A percentile compares a stretch with the other conserved stretches of the same genome.
These are phyloP conservation scores for Heterocephalus glaber DNA, from an alignment of 2,113 vertebrate genomes.

Conservation along the genomic window DNA sequence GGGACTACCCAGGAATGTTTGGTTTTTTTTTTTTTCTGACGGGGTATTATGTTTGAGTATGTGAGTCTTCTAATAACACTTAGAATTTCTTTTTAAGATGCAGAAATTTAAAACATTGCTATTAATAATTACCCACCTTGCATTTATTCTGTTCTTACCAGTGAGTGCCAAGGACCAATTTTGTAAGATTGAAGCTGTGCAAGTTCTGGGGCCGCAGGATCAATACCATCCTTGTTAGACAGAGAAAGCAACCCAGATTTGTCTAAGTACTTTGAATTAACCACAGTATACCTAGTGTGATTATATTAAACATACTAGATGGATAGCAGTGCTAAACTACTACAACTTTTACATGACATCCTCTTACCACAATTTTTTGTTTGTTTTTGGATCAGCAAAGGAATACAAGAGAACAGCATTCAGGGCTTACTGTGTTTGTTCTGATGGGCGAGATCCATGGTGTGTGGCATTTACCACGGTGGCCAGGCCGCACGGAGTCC, in stretches of 20 bases:
- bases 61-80: constrained; percentile 4
- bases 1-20: constrained; percentile 36
- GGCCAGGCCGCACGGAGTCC: not conserved
- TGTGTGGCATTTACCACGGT: accelerated
- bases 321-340: not conserved
- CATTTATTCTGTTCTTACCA: not conserved
- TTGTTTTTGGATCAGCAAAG: not conserved
- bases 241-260: not conserved
- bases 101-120: not conserved
- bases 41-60: constrained; percentile 44
- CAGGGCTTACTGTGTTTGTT: not conserved
- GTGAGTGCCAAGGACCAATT: not conserved
- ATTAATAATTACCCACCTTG: not conserved
- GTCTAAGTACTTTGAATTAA: not conserved
- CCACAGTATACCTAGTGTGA: not conserved
- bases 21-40: not conserved
- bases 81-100: constrained; percentile 45
- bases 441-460: not conserved
- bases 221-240: not conserved
- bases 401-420: not conserved
- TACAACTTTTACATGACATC: not conserved
- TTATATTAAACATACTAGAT: not conserved
- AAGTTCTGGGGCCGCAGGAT: not conserved
- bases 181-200: not conserved
- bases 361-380: not conserved